Evolutionary conservation across 2,888 invertebrate species (phyloP), one percentile per base, ranked within the genome.

Genomic region (Dicycla oo): DNA sequence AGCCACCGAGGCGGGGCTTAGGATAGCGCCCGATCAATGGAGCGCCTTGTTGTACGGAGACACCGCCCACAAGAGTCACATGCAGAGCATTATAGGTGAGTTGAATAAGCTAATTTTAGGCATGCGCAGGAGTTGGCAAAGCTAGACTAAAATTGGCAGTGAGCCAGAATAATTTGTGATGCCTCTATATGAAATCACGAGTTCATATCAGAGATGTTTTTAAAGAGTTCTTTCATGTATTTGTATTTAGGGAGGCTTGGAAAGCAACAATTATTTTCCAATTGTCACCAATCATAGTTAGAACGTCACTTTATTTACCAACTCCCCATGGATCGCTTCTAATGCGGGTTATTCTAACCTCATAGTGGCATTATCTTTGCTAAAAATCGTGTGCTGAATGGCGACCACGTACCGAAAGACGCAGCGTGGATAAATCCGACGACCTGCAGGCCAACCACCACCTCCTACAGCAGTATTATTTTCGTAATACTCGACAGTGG

Each of bases 11-110:
- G 99, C 99, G 1, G 99, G 99, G 0, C 96, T 99, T 38, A 96
- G 99, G 73, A 99, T 99, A 79, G 99, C 99, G 0, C 99, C 99
- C 0, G 99, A 99, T 91, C 99, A 99, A 91, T 99, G 99, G 99
- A 99, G 99, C 3, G 98, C 99, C 0, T 94, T 99, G 61, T 95
- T 99, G 0, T 99, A 99, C 90, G 99, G 99, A 0, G 99, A 99
- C 91, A 98, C 98, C 0, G 97, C 97, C 7, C 99, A 99, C 91
- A 99, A 99, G 91, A 98, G 99, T 13, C 99, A 99, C 91, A 99
- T 99, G 99, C 99, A 99, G 94, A 98, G 98, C 88, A 95, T 95
- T 91, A 95, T 95, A 75, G 91, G 91, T 90, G 73, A 58, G 97
- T 97, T 65, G 1, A 40, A 34, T 60, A 2, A 40, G 10, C 40